Conservation (phyloP, 1,140 invertebrate species). For the Aethina tumida region DNA sequence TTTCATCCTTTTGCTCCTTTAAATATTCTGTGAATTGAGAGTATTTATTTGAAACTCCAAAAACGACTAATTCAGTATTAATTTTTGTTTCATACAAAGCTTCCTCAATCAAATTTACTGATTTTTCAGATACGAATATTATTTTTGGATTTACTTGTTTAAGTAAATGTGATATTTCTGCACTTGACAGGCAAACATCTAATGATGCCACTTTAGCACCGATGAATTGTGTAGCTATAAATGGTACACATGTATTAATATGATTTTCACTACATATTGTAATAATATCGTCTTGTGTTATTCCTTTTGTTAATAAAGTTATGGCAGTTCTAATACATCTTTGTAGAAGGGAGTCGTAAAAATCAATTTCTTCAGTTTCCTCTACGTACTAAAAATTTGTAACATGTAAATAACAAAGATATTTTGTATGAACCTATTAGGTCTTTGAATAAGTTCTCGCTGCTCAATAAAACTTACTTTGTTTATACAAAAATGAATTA, state of each 20-base stretch:
- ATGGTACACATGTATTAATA: slow-evolving; percentile 12
- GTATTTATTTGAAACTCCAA: slow-evolving; percentile 13
- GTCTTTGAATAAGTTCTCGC: too few species aligned
- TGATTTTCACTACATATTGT: slow-evolving; percentile 16
- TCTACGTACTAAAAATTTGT: slow-evolving; percentile 14
- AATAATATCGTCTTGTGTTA: slow-evolving; percentile 14
- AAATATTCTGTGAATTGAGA: slow-evolving; percentile 14
- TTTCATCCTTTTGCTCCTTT: slow-evolving; percentile 1
- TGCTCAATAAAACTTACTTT: too few species aligned
- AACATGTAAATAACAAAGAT: neutral
- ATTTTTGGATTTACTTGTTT: slow-evolving; percentile 14
- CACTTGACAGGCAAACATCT: slow-evolving; percentile 13
- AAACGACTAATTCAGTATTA: slow-evolving; percentile 16
- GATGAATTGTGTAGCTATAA: slow-evolving; percentile 15
- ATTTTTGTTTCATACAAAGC: too few species aligned
- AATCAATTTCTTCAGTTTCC: slow-evolving; percentile 15
- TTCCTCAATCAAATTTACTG: slow-evolving; percentile 1
- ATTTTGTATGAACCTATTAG: too few species aligned
- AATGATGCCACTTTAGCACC: slow-evolving; percentile 11
- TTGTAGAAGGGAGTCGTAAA: slow-evolving; percentile 9
- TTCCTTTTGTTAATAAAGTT: slow-evolving; percentile 7
- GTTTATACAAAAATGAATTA: too few species aligned
- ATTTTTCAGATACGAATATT: slow-evolving; percentile 8
- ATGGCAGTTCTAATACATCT: slow-evolving; percentile 16
- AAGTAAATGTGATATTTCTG: slow-evolving; percentile 12